Conservation (phyloP, 1,140 invertebrate genomes). For the Drosophila lacertosa region DNA sequence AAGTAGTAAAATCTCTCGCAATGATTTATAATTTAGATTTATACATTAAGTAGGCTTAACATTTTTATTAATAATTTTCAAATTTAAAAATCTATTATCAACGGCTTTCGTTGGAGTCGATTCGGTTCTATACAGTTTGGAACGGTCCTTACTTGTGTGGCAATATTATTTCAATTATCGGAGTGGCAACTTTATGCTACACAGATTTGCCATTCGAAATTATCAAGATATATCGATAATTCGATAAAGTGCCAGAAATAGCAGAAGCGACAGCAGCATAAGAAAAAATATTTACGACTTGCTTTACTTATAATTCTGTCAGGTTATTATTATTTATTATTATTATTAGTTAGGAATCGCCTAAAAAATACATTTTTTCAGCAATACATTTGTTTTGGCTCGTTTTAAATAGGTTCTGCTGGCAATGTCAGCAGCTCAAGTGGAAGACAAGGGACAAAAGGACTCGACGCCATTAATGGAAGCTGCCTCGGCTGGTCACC, state of each 20-base stretch:
- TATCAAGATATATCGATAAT: slow-evolving; percentile 14
- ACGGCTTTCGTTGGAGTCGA: background rate
- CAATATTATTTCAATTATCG: slow-evolving; percentile 2
- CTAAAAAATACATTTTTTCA: too few species aligned
- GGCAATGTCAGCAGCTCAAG: slow-evolving; percentile 98
- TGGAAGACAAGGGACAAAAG: slow-evolving; percentile 96
- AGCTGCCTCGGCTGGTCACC: slow-evolving; percentile 96
- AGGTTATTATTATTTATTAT: too few species aligned
- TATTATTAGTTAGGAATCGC: too few species aligned
- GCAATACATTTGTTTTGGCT: background rate
- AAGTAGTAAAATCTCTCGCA: too few species aligned
- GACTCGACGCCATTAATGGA: slow-evolving; percentile 99
- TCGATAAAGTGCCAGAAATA: background rate
- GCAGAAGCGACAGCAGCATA: background rate
- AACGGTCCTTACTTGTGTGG: background rate
- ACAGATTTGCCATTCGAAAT: slow-evolving; percentile 10
- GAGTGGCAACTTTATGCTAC: slow-evolving; percentile 8
- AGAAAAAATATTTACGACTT: background rate
- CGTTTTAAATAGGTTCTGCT: slow-evolving; percentile 90
- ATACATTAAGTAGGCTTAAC: too few species aligned
- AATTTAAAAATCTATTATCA: too few species aligned
- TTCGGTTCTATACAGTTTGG: background rate
- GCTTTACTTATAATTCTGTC: background rate
- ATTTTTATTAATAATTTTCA: too few species aligned
- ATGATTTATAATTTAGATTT: too few species aligned